Evolutionary conservation across 1,140 invertebrate genomes (phyloP), one percentile per base, ranked within the genome.

Genomic region (Nasonia longicornis): DNA sequence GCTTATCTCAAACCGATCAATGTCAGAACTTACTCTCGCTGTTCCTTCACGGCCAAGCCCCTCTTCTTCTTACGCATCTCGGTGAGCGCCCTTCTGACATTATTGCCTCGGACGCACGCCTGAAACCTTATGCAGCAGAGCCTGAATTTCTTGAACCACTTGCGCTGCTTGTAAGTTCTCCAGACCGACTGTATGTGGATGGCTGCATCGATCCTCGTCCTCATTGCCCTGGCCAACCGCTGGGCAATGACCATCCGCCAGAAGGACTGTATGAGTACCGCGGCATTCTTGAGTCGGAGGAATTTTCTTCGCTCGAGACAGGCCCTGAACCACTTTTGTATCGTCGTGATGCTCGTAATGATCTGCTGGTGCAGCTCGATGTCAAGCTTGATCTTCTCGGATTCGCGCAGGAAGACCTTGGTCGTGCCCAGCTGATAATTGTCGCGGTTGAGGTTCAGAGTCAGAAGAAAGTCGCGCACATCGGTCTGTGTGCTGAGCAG

Each of bases 351-450:
- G 76, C 96, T 95, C 29, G 95, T 94, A 92, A 99, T 96, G 82
- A 99, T 98, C 86, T 97, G 96, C 87, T 97, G 95, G 90, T 99
- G 97, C 42, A 99, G 91, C 80, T 96, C 93, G 85, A 96, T 96
- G 87, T 99, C 97, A 64, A 99, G 89, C 88, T 97, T 95, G 83
- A 97, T 93, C 89, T 98, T 98, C 89, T 98, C 97, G n/a, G 95
- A 96, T 89, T 98, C 97, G 66, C 97, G 92, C 89, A 98, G 93
- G 86, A 98, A 98, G 63, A 99, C 95, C 92, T 99, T 99, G 3
- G 94, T 97, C 29, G 91, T 91, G 52, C 94, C 98, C 76, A 98
- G 92, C 91, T 99, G 97, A 91, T 98, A 98, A 89, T 98, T 97
- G 86, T 97, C 95, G 66, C 94, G 91, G 86, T 97, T 96, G 67